Evolutionary conservation across 2,113 vertebrate species (phyloP).

Genomic region (Menura novaehollandiae): DNA sequence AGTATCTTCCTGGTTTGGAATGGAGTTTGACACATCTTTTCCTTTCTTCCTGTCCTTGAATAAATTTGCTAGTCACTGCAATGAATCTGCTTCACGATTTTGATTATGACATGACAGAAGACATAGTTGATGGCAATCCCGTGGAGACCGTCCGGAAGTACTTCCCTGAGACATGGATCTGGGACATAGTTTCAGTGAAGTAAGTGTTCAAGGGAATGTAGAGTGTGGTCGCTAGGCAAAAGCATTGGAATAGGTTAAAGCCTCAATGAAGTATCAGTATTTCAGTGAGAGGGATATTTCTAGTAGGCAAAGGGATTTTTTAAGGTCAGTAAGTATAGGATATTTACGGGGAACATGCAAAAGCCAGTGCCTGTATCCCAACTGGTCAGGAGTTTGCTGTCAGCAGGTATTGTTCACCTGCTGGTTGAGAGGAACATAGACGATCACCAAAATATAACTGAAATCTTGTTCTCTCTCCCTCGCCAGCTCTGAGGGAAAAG

Average conservation of each 20-base stretch:
- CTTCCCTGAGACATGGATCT: constrained; percentile 92
- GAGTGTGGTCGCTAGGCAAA: not conserved
- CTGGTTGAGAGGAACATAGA: not conserved
- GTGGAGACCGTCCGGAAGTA: constrained; percentile 69
- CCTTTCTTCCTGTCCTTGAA: not conserved
- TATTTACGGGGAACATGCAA: not conserved
- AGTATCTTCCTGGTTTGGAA: not conserved
- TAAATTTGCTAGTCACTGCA: not conserved
- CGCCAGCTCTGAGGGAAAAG: constrained; percentile 71
- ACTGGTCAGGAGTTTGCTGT: not conserved
- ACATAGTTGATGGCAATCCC: not conserved
- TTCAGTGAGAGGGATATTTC: not conserved
- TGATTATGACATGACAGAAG: not conserved
- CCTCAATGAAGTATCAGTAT: not conserved
- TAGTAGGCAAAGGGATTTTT: not conserved
- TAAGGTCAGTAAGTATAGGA: not conserved
- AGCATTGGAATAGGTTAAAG: not conserved
- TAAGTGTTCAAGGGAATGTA: constrained; percentile 50
- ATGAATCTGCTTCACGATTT: not conserved
- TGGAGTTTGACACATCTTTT: not conserved
- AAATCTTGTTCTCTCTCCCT: not conserved
- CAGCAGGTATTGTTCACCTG: not conserved
- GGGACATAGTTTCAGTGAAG: constrained; percentile 80
- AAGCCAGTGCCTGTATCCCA: not conserved
- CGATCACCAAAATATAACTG: not conserved